Evolutionary conservation across 2,888 invertebrate species (phyloP), one percentile per base, ranked within the genome.

Genomic region (Drosophila leonis): DNA sequence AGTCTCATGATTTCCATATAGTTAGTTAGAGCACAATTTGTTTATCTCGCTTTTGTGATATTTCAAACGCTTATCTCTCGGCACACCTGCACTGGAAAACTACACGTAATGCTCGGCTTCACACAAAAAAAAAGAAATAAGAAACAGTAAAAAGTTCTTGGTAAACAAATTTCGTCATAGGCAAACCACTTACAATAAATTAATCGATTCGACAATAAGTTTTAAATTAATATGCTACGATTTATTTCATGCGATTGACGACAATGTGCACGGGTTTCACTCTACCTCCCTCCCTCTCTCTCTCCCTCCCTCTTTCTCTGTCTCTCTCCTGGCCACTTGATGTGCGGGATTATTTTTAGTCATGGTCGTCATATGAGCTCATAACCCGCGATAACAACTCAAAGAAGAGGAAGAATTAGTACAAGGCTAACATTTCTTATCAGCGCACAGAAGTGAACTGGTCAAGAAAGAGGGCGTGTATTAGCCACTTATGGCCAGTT

Each of bases 141-240:
- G 4, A 10, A 33, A 10, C 33, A 8, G 24, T 13, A 24, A 44
- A 1, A 24, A 49, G 15, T 61, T 57, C 51, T 54, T 31, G 18
- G 75, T 73, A 81, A 86, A 81, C 77, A 86, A 75, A 75, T 85
- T 81, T 88, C 82, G 83, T 86, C 88, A 88, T 71, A 35, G 61
- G 29, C 33, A 15, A 54, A 39, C 6, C 42, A 31, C 49, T 83
- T 88, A 67, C 82, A 83, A 75, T 79, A 83, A 79, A 86, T 83
- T 74, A 86, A 75, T 70, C 81, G 78, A 66, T 65, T 71, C 69
- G 66, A 70, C 78, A 88, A 82, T 81, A 82, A 75, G 66, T 86
- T 88, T 82, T 72, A 79, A 87, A 87, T 84, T 72, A 89, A 87
- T 87, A 87, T 87, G 65, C 70, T 63, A 49, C 59, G 72, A 80